Conservation (phyloP, 2,888 invertebrate species). For the Synergus japonicus region DNA sequence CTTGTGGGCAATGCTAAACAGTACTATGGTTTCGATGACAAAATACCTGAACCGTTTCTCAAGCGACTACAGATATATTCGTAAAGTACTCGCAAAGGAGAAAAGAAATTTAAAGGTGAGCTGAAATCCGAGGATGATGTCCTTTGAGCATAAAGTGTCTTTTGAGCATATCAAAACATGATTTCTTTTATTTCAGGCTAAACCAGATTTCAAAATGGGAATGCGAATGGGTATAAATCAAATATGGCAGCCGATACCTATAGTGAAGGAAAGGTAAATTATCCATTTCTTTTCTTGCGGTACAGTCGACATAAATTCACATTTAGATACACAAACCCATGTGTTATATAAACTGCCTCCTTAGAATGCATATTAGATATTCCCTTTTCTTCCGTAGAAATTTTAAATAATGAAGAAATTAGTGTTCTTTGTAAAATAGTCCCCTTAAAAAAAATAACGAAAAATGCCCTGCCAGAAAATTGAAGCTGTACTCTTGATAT, state of each 20-base stretch:
- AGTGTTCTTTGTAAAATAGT: not conserved
- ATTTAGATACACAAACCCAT: not conserved
- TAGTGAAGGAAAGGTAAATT: conserved; percentile 72
- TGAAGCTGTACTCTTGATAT: not conserved
- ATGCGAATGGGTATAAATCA: conserved; percentile 83
- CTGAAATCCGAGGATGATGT: conserved; percentile 2
- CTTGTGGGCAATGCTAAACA: conserved; percentile 85
- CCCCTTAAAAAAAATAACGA: conserved; percentile 42
- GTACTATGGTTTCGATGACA: conserved; percentile 89
- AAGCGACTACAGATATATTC: conserved; percentile 95
- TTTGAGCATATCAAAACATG: not conserved
- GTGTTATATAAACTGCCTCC: not conserved
- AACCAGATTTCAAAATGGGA: conserved; percentile 84
- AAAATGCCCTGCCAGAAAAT: conserved; percentile 33
- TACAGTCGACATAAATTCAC: not conserved
- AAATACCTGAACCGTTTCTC: conserved; percentile 92
- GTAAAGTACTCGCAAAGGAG: conserved; percentile 91
- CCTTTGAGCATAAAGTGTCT: too few relatives aligned
- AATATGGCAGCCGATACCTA: conserved; percentile 81
- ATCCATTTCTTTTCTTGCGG: not conserved
- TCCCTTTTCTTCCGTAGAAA: not conserved
- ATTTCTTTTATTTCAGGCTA: conserved; percentile 79
- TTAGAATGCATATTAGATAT: conserved; percentile 5
- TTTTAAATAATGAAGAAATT: not conserved
- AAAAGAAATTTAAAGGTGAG: conserved; percentile 91